Base-by-base conservation (phyloP, 2,888 invertebrate genomes). In the Trachelus stipa region DNA sequence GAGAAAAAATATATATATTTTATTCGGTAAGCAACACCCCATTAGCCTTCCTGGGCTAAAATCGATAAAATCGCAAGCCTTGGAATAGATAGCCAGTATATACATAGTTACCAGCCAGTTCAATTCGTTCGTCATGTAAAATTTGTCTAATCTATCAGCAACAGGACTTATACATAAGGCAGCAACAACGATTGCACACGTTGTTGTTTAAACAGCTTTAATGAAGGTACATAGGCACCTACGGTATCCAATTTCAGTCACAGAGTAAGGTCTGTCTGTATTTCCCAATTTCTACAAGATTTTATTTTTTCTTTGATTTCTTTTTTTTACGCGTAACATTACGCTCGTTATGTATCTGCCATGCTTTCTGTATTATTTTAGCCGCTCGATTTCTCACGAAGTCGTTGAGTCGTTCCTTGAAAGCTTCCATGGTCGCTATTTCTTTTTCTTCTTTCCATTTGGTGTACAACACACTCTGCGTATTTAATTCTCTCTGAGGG, bases 311-410 rank as follows among this genome's bases (percentile, higher is more conserved):
- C 77, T 82, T 87, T 6, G 81, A 82, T 75, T 84, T 86, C 73
- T 83, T 90, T 76, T 85, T 89, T 79, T 85, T 90, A 34, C 80
- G 85, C 12, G 83, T 77, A 12, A 77, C 75, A 23, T 81, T 79
- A 12, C 88, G 85, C 77, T 84, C 83, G 76, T 79, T 82, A 81
- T 87, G 87, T 11, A 74, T 81, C 76, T 86, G 87, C 90, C 91
- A 91, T 4, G 83, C 85, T 73, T 78, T 85, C 75, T 90, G 91
- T 77, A 91, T 89, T 30, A 89, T 84, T 76, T 80, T 88, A 11
- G 89, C 89, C 0, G 90, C 90, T 0, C 87, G 88, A 80, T 88
- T 88, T 73, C 81, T 84, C 73, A 84, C 80, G 69, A 90, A 89
- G 73, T 82, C 78, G 15, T 88, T 84, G 37, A 91, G 31, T 69